These are phyloP conservation scores for Ctenicera cuprea DNA, from an alignment of 2,888 invertebrate genomes.

Conservation along the genomic window DNA sequence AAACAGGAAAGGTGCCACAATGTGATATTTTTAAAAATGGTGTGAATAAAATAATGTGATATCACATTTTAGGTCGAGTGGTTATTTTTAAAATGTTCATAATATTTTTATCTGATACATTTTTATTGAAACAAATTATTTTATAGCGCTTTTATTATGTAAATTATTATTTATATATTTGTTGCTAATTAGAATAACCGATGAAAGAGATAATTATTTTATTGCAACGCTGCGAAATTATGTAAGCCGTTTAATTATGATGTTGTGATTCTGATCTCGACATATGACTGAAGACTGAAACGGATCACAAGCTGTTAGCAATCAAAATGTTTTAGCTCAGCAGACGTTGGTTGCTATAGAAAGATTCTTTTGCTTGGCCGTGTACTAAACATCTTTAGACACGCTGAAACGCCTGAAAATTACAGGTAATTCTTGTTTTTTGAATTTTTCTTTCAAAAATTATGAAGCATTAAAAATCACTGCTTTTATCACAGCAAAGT, in stretches of 20 bases:
- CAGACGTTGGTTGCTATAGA: slow-evolving; percentile 23
- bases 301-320: slow-evolving; percentile 28
- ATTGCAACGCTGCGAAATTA: not conserved
- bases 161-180: not conserved
- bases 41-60: too few relatives aligned
- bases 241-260: slow-evolving; percentile 26
- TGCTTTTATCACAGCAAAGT: too few relatives aligned
- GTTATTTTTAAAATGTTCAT: too few relatives aligned
- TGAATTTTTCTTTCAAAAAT: not conserved
- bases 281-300: slow-evolving; percentile 28
- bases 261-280: slow-evolving; percentile 25
- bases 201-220: not conserved
- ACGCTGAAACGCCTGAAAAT: not conserved
- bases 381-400: slow-evolving; percentile 21
- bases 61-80: too few relatives aligned
- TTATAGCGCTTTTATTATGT: too few relatives aligned
- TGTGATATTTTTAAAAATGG: too few relatives aligned
- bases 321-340: slow-evolving; percentile 31
- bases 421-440: not conserved
- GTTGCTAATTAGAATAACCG: slow-evolving; percentile 4
- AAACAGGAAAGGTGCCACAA: slow-evolving; percentile 5
- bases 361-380: slow-evolving; percentile 30
- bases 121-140: too few relatives aligned
- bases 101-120: too few relatives aligned
- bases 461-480: too few relatives aligned